Evolutionary conservation across 30 jellyfish, hydroid and myxozoan species (phyloP).

Genomic region (Pelagia noctiluca): DNA sequence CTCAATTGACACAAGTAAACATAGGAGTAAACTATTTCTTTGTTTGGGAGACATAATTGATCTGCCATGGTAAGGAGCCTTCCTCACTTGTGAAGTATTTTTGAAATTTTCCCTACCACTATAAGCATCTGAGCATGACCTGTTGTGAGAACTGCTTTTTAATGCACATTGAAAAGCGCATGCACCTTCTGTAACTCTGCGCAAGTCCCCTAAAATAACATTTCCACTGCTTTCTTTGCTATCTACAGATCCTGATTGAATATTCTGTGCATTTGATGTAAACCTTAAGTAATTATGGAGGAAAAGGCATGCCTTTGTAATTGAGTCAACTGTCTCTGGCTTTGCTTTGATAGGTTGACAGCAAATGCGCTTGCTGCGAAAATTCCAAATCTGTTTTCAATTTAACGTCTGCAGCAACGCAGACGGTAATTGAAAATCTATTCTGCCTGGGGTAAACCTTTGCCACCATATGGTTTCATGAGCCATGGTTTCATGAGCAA

Average conservation of each 20-base stretch:
- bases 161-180: constrained; percentile 8
- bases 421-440: constrained; percentile 52
- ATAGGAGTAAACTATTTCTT: neutral
- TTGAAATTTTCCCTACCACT: neutral
- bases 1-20: too few relatives aligned
- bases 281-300: constrained; percentile 76
- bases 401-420: constrained; percentile 50
- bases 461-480: constrained; percentile 75
- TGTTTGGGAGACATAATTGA: constrained; percentile 32
- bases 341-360: constrained; percentile 72
- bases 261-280: constrained; percentile 64
- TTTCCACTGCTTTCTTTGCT: constrained; percentile 28
- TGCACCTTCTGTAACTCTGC: constrained; percentile 9
- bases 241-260: constrained; percentile 66
- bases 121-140: neutral
- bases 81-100: constrained; percentile 23
- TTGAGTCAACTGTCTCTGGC: constrained; percentile 58
- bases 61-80: constrained; percentile 65
- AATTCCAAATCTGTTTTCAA: constrained; percentile 72
- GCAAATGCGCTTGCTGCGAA: constrained; percentile 70
- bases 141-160: neutral
- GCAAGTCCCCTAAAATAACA: constrained; percentile 45
- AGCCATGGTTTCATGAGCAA: too few relatives aligned
- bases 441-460: constrained; percentile 32
- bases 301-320: constrained; percentile 61